These are phyloP conservation scores for Mamestra brassicae DNA, from an alignment of 2,888 invertebrate species.

Conservation along the genomic window DNA sequence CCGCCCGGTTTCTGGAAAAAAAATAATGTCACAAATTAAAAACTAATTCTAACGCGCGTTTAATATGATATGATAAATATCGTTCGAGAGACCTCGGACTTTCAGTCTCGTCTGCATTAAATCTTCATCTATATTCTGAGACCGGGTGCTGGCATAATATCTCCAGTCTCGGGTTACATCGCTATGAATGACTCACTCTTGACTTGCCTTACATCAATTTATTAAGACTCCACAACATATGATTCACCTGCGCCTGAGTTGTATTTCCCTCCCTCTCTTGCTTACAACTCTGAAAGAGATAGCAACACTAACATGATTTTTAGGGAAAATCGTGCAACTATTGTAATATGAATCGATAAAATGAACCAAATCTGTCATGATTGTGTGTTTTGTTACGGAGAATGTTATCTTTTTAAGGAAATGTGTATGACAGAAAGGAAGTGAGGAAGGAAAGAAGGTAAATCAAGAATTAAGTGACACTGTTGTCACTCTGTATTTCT, in stretches of 20 bases:
- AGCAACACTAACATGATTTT: constrained; percentile 17
- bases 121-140: constrained; percentile 45
- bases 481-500: background rate
- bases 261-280: constrained; percentile 33
- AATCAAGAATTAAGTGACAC: background rate
- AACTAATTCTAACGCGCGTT: no score
- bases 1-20: no score
- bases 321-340: constrained; percentile 38
- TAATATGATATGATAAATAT: no score
- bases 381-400: constrained; percentile 25
- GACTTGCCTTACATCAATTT: constrained; percentile 78
- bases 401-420: constrained; percentile 48
- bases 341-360: constrained; percentile 45
- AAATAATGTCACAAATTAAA: no score
- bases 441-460: constrained; percentile 27
- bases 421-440: constrained; percentile 38
- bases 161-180: constrained; percentile 47
- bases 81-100: background rate
- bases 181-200: constrained; percentile 60
- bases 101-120: constrained; percentile 52
- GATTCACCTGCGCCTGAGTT: constrained; percentile 65
- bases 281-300: constrained; percentile 22
- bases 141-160: constrained; percentile 44
- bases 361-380: constrained; percentile 23
- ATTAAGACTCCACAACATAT: constrained; percentile 67